Evolutionary conservation across 2,888 invertebrate species (phyloP).

Genomic region (Hypsopygia costalis): DNA sequence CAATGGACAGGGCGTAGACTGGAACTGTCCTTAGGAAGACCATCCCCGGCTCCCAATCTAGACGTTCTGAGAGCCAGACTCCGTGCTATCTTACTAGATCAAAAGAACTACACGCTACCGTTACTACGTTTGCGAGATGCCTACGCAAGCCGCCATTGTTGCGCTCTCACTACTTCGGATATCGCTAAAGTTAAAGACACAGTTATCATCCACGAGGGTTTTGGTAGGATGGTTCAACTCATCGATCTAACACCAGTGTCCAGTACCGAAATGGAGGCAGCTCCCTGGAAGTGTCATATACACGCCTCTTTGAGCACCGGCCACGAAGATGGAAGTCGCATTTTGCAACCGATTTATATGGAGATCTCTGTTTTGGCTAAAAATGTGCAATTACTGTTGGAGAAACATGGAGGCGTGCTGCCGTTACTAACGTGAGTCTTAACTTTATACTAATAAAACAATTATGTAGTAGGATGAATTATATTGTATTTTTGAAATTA

Average conservation of each 20-base stretch:
- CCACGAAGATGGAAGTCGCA: slow-evolving; percentile 67
- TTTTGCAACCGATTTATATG: slow-evolving; percentile 84
- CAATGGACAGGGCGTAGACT: slow-evolving; percentile 86
- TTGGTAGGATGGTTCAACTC: slow-evolving; percentile 65
- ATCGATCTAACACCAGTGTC: slow-evolving; percentile 56
- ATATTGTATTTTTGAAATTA: no score
- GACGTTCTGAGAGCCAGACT: slow-evolving; percentile 85
- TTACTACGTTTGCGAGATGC: slow-evolving; percentile 91
- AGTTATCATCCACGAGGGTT: slow-evolving; percentile 69
- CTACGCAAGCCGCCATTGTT: slow-evolving; percentile 89
- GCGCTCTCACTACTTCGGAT: slow-evolving; percentile 86
- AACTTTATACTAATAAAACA: slow-evolving; percentile 17
- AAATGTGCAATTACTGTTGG: slow-evolving; percentile 84
- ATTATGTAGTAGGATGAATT: no score
- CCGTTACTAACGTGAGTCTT: slow-evolving; percentile 86
- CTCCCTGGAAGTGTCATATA: slow-evolving; percentile 76
- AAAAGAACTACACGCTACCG: slow-evolving; percentile 86
- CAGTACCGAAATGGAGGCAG: slow-evolving; percentile 59
- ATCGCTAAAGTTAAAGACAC: slow-evolving; percentile 88
- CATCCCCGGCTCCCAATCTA: slow-evolving; percentile 82
- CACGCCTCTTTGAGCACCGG: slow-evolving; percentile 57
- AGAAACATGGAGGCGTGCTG: slow-evolving; percentile 87
- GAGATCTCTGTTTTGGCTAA: slow-evolving; percentile 83
- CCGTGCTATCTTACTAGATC: slow-evolving; percentile 87
- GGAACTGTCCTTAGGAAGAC: slow-evolving; percentile 84